Evolutionary conservation across 2,797 vertebrate genomes (phyloP).

Genomic region (Austrolebias charrua): DNA sequence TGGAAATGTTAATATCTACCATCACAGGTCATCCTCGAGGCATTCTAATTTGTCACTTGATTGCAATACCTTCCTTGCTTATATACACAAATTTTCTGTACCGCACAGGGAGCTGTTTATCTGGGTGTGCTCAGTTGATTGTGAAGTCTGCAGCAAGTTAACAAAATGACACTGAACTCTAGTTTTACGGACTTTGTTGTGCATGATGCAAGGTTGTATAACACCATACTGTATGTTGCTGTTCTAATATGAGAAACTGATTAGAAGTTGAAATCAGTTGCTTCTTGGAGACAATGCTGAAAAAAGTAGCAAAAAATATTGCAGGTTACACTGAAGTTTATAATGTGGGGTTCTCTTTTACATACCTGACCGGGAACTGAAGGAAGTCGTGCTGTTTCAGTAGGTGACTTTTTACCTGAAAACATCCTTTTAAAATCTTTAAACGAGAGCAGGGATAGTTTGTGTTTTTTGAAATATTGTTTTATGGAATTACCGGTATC

Average conservation of each 20-base stretch:
- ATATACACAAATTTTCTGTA: conserved; percentile 16
- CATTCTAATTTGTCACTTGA: conserved; percentile 36
- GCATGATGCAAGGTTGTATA: not conserved
- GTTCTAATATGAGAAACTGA: not conserved
- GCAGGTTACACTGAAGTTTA: not conserved
- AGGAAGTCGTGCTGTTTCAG: too few relatives aligned
- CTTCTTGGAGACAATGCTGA: conserved; percentile 1
- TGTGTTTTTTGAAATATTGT: too few relatives aligned
- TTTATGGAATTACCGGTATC: too few relatives aligned
- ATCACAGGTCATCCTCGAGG: conserved; percentile 26
- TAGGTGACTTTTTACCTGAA: too few relatives aligned
- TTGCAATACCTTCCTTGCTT: conserved; percentile 21
- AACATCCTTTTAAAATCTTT: too few relatives aligned
- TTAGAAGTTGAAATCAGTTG: conserved; percentile 7
- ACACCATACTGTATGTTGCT: not conserved
- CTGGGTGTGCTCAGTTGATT: conserved; percentile 9
- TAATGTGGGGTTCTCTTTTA: not conserved
- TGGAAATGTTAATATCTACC: conserved; percentile 8
- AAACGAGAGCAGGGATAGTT: too few relatives aligned
- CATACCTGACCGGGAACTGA: not conserved
- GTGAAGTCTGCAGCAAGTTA: conserved; percentile 18
- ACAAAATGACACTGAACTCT: conserved; percentile 1
- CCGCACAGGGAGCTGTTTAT: conserved; percentile 12
- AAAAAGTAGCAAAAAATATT: conserved; percentile 4
- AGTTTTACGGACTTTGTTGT: conserved; percentile 9